A percentile compares a stretch with the other conserved stretches of the same genome.
These are phyloP conservation scores for Baryphthengus martii DNA, from an alignment of 2,113 vertebrate species.

Conservation along the genomic window DNA sequence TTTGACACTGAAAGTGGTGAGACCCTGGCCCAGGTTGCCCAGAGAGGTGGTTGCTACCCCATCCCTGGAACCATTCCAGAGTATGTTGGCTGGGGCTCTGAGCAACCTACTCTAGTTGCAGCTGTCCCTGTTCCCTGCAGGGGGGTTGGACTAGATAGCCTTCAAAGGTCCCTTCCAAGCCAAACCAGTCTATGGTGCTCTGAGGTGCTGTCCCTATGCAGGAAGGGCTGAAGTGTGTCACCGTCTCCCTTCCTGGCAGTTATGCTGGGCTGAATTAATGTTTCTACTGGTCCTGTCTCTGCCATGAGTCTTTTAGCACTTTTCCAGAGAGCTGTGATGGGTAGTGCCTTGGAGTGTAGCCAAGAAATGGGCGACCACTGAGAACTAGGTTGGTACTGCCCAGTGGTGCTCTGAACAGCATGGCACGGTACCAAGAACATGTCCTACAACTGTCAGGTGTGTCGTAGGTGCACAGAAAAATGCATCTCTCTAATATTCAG, in stretches of 20 bases:
- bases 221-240: neutral
- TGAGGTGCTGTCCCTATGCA: neutral
- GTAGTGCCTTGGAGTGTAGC: neutral
- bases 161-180: neutral
- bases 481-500: neutral
- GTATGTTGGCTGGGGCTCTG: no score
- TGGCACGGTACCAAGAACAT: neutral
- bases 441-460: neutral
- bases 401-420: neutral
- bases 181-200: neutral
- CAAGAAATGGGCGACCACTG: neutral
- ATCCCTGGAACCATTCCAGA: no score
- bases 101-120: no score
- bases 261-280: neutral
- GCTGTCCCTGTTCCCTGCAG: no score
- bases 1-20: no score
- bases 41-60: no score
- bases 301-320: neutral
- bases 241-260: neutral
- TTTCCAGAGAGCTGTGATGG: neutral
- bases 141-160: no score
- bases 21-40: no score
- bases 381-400: neutral
- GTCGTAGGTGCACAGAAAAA: rapidly evolving
- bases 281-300: neutral